Base-by-base conservation (phyloP, 92 coral and sea anemone genomes). In the Diadumene lineata region DNA sequence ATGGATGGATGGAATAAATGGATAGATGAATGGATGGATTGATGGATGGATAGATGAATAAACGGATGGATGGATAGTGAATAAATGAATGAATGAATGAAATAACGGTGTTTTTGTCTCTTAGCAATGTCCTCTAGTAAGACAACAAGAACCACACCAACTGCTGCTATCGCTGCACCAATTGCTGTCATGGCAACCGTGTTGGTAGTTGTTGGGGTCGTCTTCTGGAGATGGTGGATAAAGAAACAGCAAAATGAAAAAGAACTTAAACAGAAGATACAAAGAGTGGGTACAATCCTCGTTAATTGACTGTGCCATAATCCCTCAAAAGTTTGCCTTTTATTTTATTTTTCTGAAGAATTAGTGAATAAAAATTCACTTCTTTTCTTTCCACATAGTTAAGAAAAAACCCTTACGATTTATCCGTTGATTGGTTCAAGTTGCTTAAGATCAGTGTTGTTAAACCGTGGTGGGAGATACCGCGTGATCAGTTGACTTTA, bases 401-500 rank as follows among this genome's bases (percentile, higher is more conserved):
- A 27, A 55, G 30, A 29, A 74, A 77, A 26, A 50, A 77, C 57
- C 74, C 63, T 9, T 65, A 77, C 31, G 73, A 28, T 0, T 46
- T 44, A 7, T 11, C 29, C 0, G 70, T 55, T 17, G 57, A 77
- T 74, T 68, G 70, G 73, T 67, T 77, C 53, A 63, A 68, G 13
- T 29, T 77, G 9, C 34, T 77, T 0, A 68, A 56, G 11, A 65
- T 77, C 33, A 50, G 67, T 3, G 58, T n/a, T 16, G 26, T 70
- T 6, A 79, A 56, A 7, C 6, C 29, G 13, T 82, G 87, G 87
- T 66, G 70, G 69, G 87, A 82, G 56, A 71, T 82, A 21, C 60
- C 87, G 22, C 81, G 87, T 33, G 87, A 76, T 15, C 68, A 69
- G 11, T 27, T 82, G 53, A 21, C 38, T 18, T 43, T 82, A 32